These are phyloP conservation scores for Amphiura filiformis DNA, from an alignment of 35 echinoderm and acorn worm species.

Conservation along the genomic window DNA sequence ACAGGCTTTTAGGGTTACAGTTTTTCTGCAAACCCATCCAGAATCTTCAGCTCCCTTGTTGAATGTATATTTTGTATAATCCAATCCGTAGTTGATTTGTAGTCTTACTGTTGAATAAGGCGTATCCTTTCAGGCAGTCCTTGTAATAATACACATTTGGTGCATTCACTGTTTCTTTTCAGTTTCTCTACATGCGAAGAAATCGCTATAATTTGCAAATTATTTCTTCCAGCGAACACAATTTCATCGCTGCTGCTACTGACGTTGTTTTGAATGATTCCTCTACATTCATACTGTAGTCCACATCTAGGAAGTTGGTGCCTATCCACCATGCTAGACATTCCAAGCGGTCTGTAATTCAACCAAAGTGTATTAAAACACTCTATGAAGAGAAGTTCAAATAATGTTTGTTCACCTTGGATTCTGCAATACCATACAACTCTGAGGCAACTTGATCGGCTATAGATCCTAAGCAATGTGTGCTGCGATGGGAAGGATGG, in stretches of 20 bases:
- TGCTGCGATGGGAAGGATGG: neutral
- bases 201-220: neutral
- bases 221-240: neutral
- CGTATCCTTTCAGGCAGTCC: no score
- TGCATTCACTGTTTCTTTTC: no score
- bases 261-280: neutral
- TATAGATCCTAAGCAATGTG: no score
- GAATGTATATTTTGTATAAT: no score
- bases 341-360: neutral
- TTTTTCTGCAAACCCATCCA: no score
- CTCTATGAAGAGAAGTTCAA: neutral
- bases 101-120: no score
- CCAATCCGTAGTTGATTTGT: no score
- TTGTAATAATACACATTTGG: no score
- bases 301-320: neutral
- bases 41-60: no score
- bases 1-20: no score
- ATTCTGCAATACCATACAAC: neutral
- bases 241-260: neutral
- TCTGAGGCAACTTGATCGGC: neutral
- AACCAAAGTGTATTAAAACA: neutral
- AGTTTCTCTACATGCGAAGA: no score
- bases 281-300: neutral
- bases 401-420: neutral
- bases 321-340: neutral